Percentiles rank a stretch among this genome's conserved stretches.
These are phyloP conservation scores for Machimus atricapillus DNA, from an alignment of 2,888 invertebrate species.

Conservation along the genomic window DNA sequence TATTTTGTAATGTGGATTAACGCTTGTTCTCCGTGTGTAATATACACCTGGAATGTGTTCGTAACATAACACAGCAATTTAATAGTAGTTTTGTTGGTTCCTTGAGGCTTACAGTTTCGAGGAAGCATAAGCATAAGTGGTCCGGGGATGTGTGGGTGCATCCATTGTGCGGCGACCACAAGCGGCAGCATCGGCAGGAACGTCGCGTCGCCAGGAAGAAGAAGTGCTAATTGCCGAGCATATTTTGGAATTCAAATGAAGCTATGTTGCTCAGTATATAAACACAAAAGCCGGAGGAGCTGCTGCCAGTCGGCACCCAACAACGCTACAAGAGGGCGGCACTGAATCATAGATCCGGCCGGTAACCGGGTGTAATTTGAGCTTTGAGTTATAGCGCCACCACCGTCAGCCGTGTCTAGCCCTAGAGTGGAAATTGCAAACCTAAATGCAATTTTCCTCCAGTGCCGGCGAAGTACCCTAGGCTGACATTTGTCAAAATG, in stretches of 20 bases:
- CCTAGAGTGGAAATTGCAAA: constrained; percentile 17
- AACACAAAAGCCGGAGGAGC: neutral
- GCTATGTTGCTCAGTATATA: neutral
- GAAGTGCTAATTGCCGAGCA: constrained; percentile 26
- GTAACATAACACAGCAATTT: neutral
- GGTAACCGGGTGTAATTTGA: constrained; percentile 26
- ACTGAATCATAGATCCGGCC: constrained; percentile 7
- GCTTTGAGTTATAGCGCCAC: constrained; percentile 25
- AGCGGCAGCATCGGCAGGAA: neutral
- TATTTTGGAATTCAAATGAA: constrained; percentile 22
- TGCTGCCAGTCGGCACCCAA: neutral
- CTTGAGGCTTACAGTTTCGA: neutral
- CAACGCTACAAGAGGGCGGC: neutral
- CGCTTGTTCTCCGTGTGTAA: neutral
- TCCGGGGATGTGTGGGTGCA: neutral
- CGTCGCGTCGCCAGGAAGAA: neutral
- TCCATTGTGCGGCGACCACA: neutral
- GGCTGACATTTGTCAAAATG: constrained; percentile 37
- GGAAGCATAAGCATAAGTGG: neutral
- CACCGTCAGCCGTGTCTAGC: neutral
- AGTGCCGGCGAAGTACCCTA: neutral
- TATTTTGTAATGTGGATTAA: too few relatives aligned
- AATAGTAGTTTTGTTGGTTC: neutral
- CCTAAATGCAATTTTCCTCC: constrained; percentile 36
- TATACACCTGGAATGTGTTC: neutral